Base-by-base conservation (phyloP, 2,888 invertebrate genomes). In the Rutpela maculata region DNA sequence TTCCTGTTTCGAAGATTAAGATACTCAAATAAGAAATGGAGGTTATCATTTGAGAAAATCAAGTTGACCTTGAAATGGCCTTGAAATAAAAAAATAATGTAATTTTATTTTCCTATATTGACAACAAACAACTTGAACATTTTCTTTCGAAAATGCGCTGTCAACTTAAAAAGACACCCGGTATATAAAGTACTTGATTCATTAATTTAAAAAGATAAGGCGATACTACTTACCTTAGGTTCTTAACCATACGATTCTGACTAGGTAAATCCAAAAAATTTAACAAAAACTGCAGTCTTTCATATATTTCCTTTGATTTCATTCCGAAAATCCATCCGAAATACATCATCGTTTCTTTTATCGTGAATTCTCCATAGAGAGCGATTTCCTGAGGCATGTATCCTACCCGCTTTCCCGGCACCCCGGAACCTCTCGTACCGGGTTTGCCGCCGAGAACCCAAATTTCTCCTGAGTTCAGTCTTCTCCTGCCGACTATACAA, bases 371-470 rank as follows among this genome's bases (percentile, higher is more conserved):
- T 1, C 95, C 97, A 88, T 96, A 97, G 0, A 97, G 91, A 0
- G 97, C 97, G 76, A 96, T 97, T 90, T 97, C 97, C 76, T 97
- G 95, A 0, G 98, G 98, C 98, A 98, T 98, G 91, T 98, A 98
- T 69, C 98, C 98, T n/a, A 98, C 97, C 31, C 96, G 93, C 87
- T 96, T 96, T 11, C 98, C 98, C 0, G 98, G 98, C 5, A 85
- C 85, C 0, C 85, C 10, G 97, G 98, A 17, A 97, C 96, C 7
- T 96, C 96, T 7, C 96, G 97, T n/a, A 94, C 97, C 98, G 0
- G 98, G 98, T 85, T 94, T 95, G 22, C 96, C 96, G 0, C 98
- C 98, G 71, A 98, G 93, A 55, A 98, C 97, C 91, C 94, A 95
- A 83, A 98, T 95, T 88, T 96, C 95, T 5, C 98, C 98, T 1